These are phyloP conservation scores for Sebastes wilsoni DNA, from an alignment of 2,797 vertebrate genomes.

Conservation along the genomic window DNA sequence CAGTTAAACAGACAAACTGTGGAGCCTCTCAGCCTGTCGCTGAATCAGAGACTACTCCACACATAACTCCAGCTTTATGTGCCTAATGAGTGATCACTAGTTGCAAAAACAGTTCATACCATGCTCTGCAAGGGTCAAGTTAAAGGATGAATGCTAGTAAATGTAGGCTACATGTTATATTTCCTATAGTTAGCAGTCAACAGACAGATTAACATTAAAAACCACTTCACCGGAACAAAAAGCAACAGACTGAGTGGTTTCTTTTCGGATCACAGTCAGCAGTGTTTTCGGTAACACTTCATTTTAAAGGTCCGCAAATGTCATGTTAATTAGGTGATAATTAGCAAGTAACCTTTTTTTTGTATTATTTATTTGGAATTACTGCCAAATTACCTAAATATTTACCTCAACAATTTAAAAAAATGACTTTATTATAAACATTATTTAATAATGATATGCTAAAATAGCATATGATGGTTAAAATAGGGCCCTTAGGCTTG, in stretches of 20 bases:
- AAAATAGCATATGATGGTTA: too few relatives aligned
- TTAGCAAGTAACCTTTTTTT: too few relatives aligned
- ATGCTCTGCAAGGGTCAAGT: neutral
- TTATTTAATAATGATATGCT: too few relatives aligned
- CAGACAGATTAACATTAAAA: neutral
- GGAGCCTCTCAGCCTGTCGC: neutral
- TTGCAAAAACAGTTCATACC: neutral
- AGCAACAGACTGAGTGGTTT: neutral
- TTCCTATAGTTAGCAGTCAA: neutral
- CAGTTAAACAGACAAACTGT: neutral
- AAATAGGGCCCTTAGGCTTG: too few relatives aligned
- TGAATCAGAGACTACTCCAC: neutral
- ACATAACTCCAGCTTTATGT: neutral
- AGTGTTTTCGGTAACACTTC: too few relatives aligned
- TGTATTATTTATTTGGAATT: too few relatives aligned
- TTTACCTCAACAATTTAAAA: too few relatives aligned
- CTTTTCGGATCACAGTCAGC: neutral
- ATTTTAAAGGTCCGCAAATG: too few relatives aligned
- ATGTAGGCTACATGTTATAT: neutral
- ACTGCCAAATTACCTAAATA: fast-evolving
- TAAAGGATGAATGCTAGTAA: neutral
- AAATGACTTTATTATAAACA: too few relatives aligned
- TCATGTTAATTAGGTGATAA: too few relatives aligned
- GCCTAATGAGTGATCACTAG: neutral
- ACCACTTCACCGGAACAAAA: fast-evolving